Base-by-base conservation (phyloP, 2,888 invertebrate genomes). In the Lacanobia oleracea region DNA sequence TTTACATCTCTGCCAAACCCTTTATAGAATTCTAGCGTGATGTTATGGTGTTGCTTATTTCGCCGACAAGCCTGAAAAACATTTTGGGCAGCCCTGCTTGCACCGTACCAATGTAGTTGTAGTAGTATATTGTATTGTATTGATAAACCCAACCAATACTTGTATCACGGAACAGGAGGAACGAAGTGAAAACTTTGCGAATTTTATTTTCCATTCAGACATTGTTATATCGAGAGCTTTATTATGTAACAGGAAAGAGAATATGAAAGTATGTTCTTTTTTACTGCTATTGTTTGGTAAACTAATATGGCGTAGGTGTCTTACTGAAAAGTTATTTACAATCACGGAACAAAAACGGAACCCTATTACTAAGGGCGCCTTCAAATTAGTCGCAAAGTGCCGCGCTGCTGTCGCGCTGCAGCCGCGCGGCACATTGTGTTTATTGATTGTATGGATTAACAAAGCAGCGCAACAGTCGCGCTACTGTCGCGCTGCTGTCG, bases 151-250 rank as follows among this genome's bases (percentile, higher is more conserved):
- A 45, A 51, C 66, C 60, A 16, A 67, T 53, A 43, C 48, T 53
- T 64, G 57, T 57, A 57, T 61, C 45, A 67, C 43, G 62, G 59
- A 37, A 67, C 61, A 54, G 40, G 51, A 51, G 59, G n/a, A 53
- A 0, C n/a, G 27, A 16, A 21, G 40, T 8, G 57, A 59, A 76
- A 75, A 59, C 21, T 27, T 56, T 23, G 23, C n/a, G 56, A 53
- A 45, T 68, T 67, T 77, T 69, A 77, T 77, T 67, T 69, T 67
- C 21, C 48, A 59, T 67, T 27, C 37, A 40, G 33, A 67, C 33
- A 56, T 43, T 57, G 45, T 50, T 62, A 64, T 53, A 61, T 37
- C 16, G 16, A 1, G 2, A 63, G 53, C 14, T 64, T 37, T 54
- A 45, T 14, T 54, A 45, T 14, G 23, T 66, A 78, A 18, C 16